A percentile compares a stretch with the other conserved stretches of the same genome.
Conservation (phyloP, 2,113 vertebrate species). For the Carollia perspicillata region DNA sequence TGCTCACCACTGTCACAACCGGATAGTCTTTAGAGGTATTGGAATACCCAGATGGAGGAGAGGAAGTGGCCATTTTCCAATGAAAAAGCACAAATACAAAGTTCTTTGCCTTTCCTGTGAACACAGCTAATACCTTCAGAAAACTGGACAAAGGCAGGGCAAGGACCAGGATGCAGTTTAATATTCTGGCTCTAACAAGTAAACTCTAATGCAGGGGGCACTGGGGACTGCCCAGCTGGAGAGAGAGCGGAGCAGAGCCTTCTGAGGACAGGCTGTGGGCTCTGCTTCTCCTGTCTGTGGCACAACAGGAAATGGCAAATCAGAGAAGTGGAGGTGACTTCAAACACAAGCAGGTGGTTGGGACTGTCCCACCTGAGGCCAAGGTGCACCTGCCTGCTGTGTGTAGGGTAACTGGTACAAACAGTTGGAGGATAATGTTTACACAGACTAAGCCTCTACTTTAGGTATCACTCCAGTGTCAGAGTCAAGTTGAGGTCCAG, state of each 20-base stretch:
- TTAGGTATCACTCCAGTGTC: neutral
- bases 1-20: neutral
- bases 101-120: neutral
- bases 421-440: neutral
- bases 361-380: neutral
- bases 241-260: neutral
- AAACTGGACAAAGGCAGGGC: neutral
- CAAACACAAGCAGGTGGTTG: neutral
- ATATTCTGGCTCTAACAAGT: neutral
- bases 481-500: neutral
- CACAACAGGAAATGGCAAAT: neutral
- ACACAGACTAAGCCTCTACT: neutral
- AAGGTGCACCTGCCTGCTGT: neutral
- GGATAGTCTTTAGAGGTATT: neutral
- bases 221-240: neutral
- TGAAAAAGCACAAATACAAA: constrained; percentile 12
- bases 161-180: neutral
- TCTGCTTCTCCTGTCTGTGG: neutral
- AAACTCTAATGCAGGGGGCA: neutral
- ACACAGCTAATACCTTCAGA: neutral
- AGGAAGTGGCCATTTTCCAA: neutral
- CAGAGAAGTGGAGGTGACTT: neutral
- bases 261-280: neutral
- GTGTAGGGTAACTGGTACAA: neutral
- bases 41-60: neutral